Base-by-base conservation (phyloP, 92 coral and sea anemone species). In the Pocillopora grandis region DNA sequence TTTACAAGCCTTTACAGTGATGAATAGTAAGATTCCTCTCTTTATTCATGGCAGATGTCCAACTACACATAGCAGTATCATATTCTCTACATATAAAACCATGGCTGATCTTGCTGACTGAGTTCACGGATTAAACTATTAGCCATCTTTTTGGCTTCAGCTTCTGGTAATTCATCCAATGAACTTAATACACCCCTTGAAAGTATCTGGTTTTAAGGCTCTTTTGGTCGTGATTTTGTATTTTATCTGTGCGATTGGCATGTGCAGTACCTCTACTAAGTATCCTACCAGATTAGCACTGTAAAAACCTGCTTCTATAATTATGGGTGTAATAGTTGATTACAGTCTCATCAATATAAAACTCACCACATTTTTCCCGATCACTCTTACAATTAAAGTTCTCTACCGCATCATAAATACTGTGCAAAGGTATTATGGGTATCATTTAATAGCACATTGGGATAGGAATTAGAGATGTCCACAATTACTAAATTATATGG, bases 131-230 rank as follows among this genome's bases (percentile, higher is more conserved):
- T 83, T n/a, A 77, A 88, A 17, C 72, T 61, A 49, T 58, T 78
- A 4, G 88, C 84, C 3, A 88, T 15, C 60, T 42, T 83, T 59
- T 86, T 86, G 18, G 89, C 89, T 9, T 64, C 68, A 5, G 31
- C 49, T 19, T 23, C 79, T 86, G 10, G 31, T 27, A 27, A 27
- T 27, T 27, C 31, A 27, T 27, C 31, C 31, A 27, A 27, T 27
- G 31, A 27, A 27, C 31, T 27, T 27, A 27, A 27, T 27, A 27
- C 1, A 84, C 55, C 18, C 17, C 2, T 18, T 79, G 33, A 86
- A 78, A 1, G 92, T 84, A n/a, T 89, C 78, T 2, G 85, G 86
- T 52, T 89, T 89, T 0, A 84, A 57, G 3, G 92, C 81, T 35
- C 20, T 78, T 5, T 85, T 84, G 0, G 89, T 55, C 0, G 55